Base-by-base conservation (phyloP, 2,113 vertebrate genomes). In the Caloenas nicobarica region DNA sequence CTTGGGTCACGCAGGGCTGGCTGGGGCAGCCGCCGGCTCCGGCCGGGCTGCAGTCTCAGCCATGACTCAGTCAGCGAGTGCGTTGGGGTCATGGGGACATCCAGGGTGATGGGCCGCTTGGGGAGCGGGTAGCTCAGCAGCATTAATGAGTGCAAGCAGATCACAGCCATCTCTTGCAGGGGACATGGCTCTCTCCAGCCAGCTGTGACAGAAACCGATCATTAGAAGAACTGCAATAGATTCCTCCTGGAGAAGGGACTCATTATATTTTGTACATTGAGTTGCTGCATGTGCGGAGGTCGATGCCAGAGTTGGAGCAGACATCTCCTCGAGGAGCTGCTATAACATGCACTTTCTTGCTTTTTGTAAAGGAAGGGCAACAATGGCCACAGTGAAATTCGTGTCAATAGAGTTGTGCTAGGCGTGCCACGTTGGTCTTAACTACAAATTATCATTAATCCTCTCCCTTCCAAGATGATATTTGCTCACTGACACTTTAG, bases 141-240 rank as follows among this genome's bases (percentile, higher is more conserved):
- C 46, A 48, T 48, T 48, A 48, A 22, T 48, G 19, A 48, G 46
- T 22, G 21, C 18, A 48, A 21, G 46, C 46, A 48, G 6, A 42
- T 42, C 42, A 16, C 28, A 51, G 71, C 66, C 22, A 8, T 62
- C 62, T 65, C 62, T 19, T 11, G 9, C 88, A 40, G 48, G 80
- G 62, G 36, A 7, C 48, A 4, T 1, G 2, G 31, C 72, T 38
- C 3, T 16, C 38, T 31, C 48, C 31, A 62, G 54, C 34, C 54
- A 48, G 12, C 54, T 0, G 0, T 46, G 38, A 16, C 74, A 69
- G 48, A 34, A 61, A 11, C 16, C 4, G 2, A 1, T 56, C 2
- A 0, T 33, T 56, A 11, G 46, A 64, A 65, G 57, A 48, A 33
- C 4, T 40, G 25, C 40, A 42, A 28, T 13, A 54, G 69, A 8